These are phyloP conservation scores for Kradibia gibbosae DNA, from an alignment of 1,140 invertebrate genomes.

Conservation along the genomic window DNA sequence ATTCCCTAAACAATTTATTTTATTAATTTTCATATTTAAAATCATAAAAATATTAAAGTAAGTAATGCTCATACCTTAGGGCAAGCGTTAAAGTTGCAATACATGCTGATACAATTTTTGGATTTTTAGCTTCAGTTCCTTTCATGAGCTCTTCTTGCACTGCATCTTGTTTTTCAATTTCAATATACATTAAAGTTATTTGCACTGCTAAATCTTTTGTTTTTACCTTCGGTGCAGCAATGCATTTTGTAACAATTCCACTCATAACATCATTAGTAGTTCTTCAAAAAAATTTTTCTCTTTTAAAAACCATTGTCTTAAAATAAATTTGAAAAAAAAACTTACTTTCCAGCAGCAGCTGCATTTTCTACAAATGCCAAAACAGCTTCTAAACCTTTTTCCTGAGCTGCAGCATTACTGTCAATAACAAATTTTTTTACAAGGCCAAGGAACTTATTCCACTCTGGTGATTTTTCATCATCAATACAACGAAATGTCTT, in stretches of 20 bases:
- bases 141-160: constrained; percentile 94
- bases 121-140: constrained; percentile 95
- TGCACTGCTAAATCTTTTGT: constrained; percentile 93
- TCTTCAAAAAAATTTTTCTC: constrained; percentile 71
- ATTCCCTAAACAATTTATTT: constrained; percentile 76
- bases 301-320: background rate
- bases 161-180: constrained; percentile 95
- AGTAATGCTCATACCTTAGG: constrained; percentile 74
- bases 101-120: constrained; percentile 92
- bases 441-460: constrained; percentile 91
- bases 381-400: constrained; percentile 95
- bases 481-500: constrained; percentile 89
- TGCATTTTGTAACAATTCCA: constrained; percentile 92
- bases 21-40: background rate
- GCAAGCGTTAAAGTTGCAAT: constrained; percentile 83
- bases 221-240: constrained; percentile 91
- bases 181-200: constrained; percentile 93
- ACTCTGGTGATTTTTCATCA: constrained; percentile 95
- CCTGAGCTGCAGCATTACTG: constrained; percentile 95
- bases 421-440: constrained; percentile 97
- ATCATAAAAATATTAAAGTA: constrained; percentile 1
- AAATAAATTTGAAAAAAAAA: constrained; percentile 51
- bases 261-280: constrained; percentile 91
- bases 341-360: constrained; percentile 82
- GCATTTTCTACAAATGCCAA: constrained; percentile 93